Evolutionary conservation across 2,888 invertebrate species (phyloP), one percentile per base, ranked within the genome.

Genomic region (Cerceris ruficornis): DNA sequence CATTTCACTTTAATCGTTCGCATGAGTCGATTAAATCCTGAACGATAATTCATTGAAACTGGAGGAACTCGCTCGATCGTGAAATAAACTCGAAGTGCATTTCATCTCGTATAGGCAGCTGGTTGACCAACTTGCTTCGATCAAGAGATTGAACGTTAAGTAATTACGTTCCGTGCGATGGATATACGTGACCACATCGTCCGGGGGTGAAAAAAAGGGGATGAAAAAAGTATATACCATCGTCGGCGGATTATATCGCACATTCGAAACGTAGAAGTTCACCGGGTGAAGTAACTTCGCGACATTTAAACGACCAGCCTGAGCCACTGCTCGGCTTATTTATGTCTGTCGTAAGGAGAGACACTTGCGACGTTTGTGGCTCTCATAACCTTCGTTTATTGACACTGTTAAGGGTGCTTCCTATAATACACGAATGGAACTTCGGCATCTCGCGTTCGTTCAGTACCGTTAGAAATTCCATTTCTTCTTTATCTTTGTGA

Each of bases 281-380:
- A 72, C 75, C 54, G 54, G 39, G 28, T 55, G 57, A 15, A 71
- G 72, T 65, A 70, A 64, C 39, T 57, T 65, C 72, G 83, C 83
- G 81, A 85, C 85, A 81, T 81, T 83, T 85, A 83, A 83, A 85
- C 85, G 81, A 81, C 77, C 75, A 75, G 70, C 70, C 82, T 28
- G 28, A 68, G 68, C 71, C 81, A 60, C 68, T 58, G 71, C 72
- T 69, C 62, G 66, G 80, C 77, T 86, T 85, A 86, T 85, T 85
- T 86, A 85, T 86, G 80, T 54, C 82, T 61, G 69, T 83, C 84
- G 80, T 85, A 86, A 85, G 86, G 57, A 86, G 77, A 82, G 86
- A 83, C 84, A 85, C 86, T 85, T 85, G 80, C 84, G 86, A 85
- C 85, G 73, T 85, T 85, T 85, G 85, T 83, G 77, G 80, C 77